phyloP scores from a whole-genome alignment of 37 sponge, comb jelly and placozoan species.

The Bolinopsis microptera region DNA sequence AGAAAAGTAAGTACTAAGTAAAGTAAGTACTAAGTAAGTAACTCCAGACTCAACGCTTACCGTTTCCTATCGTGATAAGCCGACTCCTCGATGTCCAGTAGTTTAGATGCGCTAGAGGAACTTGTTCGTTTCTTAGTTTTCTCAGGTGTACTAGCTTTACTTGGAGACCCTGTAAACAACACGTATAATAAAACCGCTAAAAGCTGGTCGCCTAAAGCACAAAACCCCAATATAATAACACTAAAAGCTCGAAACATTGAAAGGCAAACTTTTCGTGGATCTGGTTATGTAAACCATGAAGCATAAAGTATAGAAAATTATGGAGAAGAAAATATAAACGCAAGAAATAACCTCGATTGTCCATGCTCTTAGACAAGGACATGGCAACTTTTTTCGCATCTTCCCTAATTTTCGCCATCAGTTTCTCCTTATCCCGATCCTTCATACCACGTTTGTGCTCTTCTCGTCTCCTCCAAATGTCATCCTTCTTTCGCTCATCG shows the following conservation, averaged over 20 bases:
- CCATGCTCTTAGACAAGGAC: background rate
- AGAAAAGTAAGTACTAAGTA: no score
- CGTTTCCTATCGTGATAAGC: background rate
- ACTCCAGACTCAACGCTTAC: no score
- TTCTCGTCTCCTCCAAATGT: slow-evolving; percentile 1
- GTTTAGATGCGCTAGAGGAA: background rate
- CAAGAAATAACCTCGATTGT: no score
- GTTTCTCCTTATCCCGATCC: slow-evolving; percentile 30
- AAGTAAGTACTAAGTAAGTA: no score
- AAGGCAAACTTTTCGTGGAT: no score
- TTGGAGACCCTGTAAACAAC: background rate
- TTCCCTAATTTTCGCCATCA: slow-evolving; percentile 14
- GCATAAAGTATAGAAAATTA: no score
- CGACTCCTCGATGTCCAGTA: background rate
- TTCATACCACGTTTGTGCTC: background rate
- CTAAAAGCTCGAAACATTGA: no score
- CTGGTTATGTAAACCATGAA: no score
- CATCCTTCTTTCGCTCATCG: background rate
- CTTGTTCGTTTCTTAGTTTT: background rate
- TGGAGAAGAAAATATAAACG: no score
- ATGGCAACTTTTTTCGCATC: slow-evolving; percentile 35
- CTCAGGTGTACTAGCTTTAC: background rate
- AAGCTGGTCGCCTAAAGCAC: no score
- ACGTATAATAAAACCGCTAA: no score
- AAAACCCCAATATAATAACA: no score